Base-by-base conservation (phyloP, 2,113 vertebrate genomes). In the Oenanthe oenanthe region DNA sequence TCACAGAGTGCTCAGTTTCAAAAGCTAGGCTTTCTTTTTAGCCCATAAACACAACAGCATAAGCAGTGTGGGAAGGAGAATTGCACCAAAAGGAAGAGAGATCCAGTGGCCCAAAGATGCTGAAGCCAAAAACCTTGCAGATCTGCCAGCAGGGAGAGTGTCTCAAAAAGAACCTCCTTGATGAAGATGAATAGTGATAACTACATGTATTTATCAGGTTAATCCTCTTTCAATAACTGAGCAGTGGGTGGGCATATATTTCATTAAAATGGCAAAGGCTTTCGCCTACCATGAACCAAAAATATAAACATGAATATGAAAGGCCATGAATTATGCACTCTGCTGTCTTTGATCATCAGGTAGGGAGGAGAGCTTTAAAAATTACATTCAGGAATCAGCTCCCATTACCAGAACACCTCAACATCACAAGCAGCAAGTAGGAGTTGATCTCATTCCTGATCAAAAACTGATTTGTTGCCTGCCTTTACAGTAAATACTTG, bases 291-390 rank as follows among this genome's bases (percentile, higher is more conserved):
- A 3, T 65, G 82, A 89, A 94, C 62, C 75, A 90, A 91, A 96
- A 96, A 85, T 93, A 91, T 21, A 87, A 95, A 87, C 73, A 68
- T 95, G 89, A 95, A 92, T 95, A 89, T 79, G 81, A 89, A 96
- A 93, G 83, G 62, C 73, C 73, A 72, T 82, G 89, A 95, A 93
- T 96, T 95, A 95, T 91, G 60, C 61, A 78, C 57, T 89, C 65
- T 65, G 22, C 70, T 91, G 45, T 61, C 89, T 85, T 95, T 95
- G 84, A 95, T 92, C 77, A 89, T 81, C 76, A 72, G 12, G 48
- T 18, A 57, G 26, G 77, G 56, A 94, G 73, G 31, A 75, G 34
- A 92, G 45, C 17, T 74, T 89, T 61, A 87, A 83, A 95, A 89
- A 82, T 78, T 5, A 58, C 56, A 80, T 90, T 76, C 54, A 88